Evolutionary conservation across 2,113 vertebrate species (phyloP).

Genomic region (Rhagologus leucostigma): DNA sequence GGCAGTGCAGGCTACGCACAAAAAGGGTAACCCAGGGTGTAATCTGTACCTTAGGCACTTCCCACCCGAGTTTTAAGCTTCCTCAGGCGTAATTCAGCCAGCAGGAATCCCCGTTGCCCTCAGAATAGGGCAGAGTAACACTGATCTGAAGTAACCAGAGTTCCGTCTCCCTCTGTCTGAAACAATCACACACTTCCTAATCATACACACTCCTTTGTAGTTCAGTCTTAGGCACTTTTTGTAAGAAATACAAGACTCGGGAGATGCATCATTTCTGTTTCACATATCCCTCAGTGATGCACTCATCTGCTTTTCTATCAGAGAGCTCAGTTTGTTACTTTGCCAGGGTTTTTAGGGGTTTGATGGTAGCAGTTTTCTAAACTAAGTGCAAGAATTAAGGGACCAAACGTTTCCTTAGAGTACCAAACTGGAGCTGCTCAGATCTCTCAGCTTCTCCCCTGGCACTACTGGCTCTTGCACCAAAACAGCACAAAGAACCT

Average conservation of each 20-base stretch:
- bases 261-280: neutral
- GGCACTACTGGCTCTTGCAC: neutral
- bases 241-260: neutral
- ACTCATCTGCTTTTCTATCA: neutral
- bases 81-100: neutral
- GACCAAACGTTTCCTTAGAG: neutral
- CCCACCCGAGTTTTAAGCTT: neutral
- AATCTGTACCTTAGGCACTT: neutral
- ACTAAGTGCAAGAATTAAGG: neutral
- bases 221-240: neutral
- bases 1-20: neutral
- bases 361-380: neutral
- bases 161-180: neutral
- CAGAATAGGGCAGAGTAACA: neutral
- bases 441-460: neutral
- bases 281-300: accelerated
- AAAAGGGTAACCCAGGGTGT: neutral
- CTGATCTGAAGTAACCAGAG: neutral
- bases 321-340: neutral
- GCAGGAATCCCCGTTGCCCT: neutral
- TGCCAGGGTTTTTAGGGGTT: neutral
- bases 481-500: neutral
- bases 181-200: neutral
- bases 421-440: neutral
- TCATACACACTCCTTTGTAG: neutral